phyloP scores from a whole-genome alignment of 2,113 vertebrate species.

The Carassius gibelio region DNA sequence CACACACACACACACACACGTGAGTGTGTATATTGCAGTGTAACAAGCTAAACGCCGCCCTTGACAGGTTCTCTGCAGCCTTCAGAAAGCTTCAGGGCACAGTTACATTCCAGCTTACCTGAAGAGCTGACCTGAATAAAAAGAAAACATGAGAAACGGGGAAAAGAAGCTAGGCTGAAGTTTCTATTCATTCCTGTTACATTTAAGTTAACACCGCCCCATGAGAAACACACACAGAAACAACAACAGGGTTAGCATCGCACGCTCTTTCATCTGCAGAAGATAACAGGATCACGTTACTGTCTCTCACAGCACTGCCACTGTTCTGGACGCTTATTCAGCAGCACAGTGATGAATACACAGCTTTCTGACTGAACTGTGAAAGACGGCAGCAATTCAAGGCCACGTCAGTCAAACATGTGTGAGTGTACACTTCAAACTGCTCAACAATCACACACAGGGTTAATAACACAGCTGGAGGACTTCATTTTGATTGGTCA shows the following conservation, averaged over 20 bases:
- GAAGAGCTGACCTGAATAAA: conserved; percentile 36
- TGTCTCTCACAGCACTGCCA: neutral
- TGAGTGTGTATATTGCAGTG: neutral
- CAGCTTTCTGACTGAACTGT: neutral
- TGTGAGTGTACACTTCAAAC: neutral
- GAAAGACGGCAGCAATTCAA: neutral
- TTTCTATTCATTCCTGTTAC: conserved; percentile 16
- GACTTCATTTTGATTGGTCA: neutral
- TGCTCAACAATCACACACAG: neutral
- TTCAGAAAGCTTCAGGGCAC: conserved; percentile 28
- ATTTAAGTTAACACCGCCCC: neutral
- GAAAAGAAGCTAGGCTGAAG: neutral
- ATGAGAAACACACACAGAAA: neutral
- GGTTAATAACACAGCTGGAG: neutral
- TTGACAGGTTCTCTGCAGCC: conserved; percentile 18
- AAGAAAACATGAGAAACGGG: conserved; percentile 29
- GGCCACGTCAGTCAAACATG: neutral
- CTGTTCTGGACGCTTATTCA: neutral
- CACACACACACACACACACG: no score
- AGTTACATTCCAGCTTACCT: conserved; percentile 40
- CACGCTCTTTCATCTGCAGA: neutral
- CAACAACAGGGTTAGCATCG: neutral
- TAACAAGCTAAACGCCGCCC: neutral
- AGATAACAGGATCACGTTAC: neutral
- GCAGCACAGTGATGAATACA: neutral